Evolutionary conservation across 2,888 invertebrate species (phyloP), one percentile per base, ranked within the genome.

Genomic region (Habroteleia sp.): DNA sequence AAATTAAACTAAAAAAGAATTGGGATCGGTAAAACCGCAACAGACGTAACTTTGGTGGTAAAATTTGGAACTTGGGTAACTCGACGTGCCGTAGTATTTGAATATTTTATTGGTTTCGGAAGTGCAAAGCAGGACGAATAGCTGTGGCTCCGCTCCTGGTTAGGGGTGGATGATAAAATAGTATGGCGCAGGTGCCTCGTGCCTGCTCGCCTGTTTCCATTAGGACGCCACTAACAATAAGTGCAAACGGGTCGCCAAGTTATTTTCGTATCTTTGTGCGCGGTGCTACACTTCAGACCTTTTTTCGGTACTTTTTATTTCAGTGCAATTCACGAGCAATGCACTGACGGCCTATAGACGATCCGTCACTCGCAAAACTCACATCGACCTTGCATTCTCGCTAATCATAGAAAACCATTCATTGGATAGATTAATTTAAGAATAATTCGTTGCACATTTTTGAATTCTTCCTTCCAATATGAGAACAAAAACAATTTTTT

Each of bases 91-190:
- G 14, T 60, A 44, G 35, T 60, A 46, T 60, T 48, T 60, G 27
- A 60, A 60, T 60, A 60, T 60, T 60, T 60, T 17, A 60, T 50
- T 37, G 39, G 16, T 41, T 27, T 41, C 62, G 62, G 62, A 63
- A 62, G 31, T 63, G 62, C 27, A 46, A 41, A 62, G 37, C 35
- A 46, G 46, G 17, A 60, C 37, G 46, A 46, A 37, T 46, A 37
- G 60, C 35, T 11, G 58, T 23, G 58, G 46, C 35, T 31, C 29
- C 23, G 50, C 16, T 6, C 11, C 23, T 4, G 33, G 5, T 33
- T 4, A 41, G 60, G 52, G 46, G 60, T 54, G 54, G 63, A 58
- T 56, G 65, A 63, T 74, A 71, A 72, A 65, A 65, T 75, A 60
- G 63, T 71, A 44, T 50, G 50, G 23, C 46, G 58, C 66, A 73